A percentile compares a stretch with the other conserved stretches of the same genome.
These are phyloP conservation scores for Andrena dorsata DNA, from an alignment of 2,888 invertebrate genomes.

Conservation along the genomic window DNA sequence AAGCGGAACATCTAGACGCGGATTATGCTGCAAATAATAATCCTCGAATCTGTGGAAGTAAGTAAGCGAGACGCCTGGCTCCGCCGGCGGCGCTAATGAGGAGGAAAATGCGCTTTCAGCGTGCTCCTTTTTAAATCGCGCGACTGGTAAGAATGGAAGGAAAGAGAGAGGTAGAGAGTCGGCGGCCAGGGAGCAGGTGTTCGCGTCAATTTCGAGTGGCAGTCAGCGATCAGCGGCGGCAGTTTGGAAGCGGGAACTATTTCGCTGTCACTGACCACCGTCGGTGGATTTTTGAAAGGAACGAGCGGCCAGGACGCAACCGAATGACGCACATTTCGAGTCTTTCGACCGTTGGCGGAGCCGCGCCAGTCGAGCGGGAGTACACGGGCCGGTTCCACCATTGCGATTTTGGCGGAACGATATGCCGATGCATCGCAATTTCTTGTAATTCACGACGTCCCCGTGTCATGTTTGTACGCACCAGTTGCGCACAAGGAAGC, in stretches of 20 bases:
- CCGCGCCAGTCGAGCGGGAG: not conserved
- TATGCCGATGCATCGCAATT: not conserved
- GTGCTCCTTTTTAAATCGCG: not conserved
- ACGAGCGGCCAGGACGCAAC: not conserved
- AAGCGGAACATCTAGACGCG: not conserved
- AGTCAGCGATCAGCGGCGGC: constrained; percentile 6
- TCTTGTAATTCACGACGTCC: not conserved
- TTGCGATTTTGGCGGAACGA: not conserved
- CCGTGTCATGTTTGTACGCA: not conserved
- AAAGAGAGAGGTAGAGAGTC: not conserved
- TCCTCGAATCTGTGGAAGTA: constrained; percentile 7
- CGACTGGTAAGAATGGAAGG: not conserved
- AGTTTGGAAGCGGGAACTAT: constrained; percentile 21
- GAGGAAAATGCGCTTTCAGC: constrained; percentile 15
- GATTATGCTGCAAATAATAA: constrained; percentile 13
- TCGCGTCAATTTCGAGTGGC: not conserved
- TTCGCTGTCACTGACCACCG: constrained; percentile 67
- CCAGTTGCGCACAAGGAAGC: constrained; percentile 36
- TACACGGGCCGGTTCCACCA: not conserved
- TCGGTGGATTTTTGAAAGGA: constrained; percentile 25
- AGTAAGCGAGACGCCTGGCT: constrained; percentile 8
- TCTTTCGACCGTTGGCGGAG: not conserved
- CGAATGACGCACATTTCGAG: constrained; percentile 21
- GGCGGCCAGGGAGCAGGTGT: constrained; percentile 12
- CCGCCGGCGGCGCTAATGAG: constrained; percentile 1